A percentile compares a stretch with the other conserved stretches of the same genome.
Evolutionary conservation across 2,113 vertebrate genomes (phyloP).

Genomic region (human (Homo sapiens)): DNA sequence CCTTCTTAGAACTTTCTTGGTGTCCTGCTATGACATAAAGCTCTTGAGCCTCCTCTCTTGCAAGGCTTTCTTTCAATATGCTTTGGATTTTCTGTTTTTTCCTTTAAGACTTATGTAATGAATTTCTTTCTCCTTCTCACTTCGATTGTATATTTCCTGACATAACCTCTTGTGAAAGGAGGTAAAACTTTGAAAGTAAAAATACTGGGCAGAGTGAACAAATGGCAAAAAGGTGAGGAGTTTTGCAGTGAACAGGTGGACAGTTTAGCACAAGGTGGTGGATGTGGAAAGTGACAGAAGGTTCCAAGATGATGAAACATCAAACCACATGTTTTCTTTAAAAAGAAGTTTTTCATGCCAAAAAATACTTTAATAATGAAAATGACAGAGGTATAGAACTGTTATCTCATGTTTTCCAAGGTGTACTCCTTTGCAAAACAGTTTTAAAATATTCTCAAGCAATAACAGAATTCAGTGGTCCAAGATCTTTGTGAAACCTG

Average conservation of each 20-base stretch:
- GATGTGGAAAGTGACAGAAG: background rate
- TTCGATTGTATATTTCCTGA: background rate
- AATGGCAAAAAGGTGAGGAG: background rate
- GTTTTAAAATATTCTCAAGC: background rate
- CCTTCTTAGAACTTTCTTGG: background rate
- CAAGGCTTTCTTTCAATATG: background rate
- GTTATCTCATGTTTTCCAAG: background rate
- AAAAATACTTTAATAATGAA: background rate
- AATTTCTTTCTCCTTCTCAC: background rate
- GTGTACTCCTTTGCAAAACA: background rate
- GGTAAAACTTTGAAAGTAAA: background rate
- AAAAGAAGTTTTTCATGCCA: background rate
- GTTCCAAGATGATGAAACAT: background rate
- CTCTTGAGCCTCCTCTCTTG: background rate
- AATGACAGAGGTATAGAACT: background rate
- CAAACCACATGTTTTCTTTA: background rate
- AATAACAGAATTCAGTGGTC: background rate
- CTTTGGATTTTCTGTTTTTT: background rate
- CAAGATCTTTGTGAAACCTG: background rate
- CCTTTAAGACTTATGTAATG: background rate
- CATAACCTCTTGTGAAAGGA: background rate
- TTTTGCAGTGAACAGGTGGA: background rate
- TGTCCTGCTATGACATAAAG: background rate
- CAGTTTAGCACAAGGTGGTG: background rate
- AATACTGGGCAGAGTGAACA: background rate